Evolutionary conservation across 2,113 vertebrate species (phyloP), one percentile per base, ranked within the genome.

Genomic region (Dicerorhinus sumatrensis): DNA sequence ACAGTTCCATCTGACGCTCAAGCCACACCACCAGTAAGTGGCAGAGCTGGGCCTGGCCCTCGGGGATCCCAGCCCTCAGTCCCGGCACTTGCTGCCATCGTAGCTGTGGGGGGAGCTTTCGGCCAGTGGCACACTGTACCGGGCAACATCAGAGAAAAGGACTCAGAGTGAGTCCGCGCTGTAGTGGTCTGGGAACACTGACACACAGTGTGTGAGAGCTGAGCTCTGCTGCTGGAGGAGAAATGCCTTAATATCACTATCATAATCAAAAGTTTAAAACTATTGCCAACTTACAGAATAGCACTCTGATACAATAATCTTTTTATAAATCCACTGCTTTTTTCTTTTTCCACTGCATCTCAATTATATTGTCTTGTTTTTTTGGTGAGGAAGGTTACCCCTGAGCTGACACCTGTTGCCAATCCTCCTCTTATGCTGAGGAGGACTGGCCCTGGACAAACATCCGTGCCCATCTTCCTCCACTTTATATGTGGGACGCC

Each of bases 151-250:
- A n/a, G 56, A 62, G 72, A 14, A n/a, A 39, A 56, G 42, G 73
- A 8, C 72, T 6, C 1, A 5, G 48, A 33, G 39, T 2, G 27
- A 42, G 58, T n/a, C 33, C 3, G 5, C 4, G 6, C 31, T 3
- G 1, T 0, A 20, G 20, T 7, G 60, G 31, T 12, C 70, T 39
- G 63, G 51, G 58, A 36, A 29, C 31, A 42, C 5, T 11, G 91
- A 31, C 14, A 27, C 54, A 58, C 12, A 25, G 17, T 8, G 75
- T 0, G 56, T 4, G 60, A 33, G 29, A 42, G 82, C 80, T 8
- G 54, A 14, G 16, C 25, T 27, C 27, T 4, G 6, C 16, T 4
- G n/a, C 18, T 0, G 0, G 0, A 79, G 69, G 8, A 12, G 8
- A 33, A 46, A 11, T 8, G 33, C 36, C 75, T n/a, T 51, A 10